Conservation (phyloP, 2,797 vertebrate genomes). For the Lophotriccus pileatus region DNA sequence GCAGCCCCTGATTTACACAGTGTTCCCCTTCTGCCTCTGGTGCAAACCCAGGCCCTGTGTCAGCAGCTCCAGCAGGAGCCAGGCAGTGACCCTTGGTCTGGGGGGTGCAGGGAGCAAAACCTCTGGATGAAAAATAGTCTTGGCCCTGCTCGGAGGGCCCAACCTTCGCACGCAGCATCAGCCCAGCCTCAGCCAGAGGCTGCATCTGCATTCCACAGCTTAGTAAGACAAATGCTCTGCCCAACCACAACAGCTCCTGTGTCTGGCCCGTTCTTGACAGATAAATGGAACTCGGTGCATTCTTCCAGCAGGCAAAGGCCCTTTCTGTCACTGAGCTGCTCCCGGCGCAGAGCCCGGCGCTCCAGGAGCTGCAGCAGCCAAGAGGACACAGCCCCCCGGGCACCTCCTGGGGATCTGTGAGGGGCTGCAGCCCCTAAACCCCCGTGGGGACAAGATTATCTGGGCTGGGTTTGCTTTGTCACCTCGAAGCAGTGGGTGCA, state of each 20-base stretch:
- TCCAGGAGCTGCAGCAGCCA: not conserved
- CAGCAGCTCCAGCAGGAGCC: not conserved
- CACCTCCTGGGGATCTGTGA: not conserved
- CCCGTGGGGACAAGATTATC: accelerated
- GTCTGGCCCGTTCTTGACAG: not conserved
- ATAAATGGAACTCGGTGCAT: not conserved
- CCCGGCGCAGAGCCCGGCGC: accelerated
- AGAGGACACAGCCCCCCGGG: not conserved
- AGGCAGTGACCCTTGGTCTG: not conserved
- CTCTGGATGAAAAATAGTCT: not conserved
- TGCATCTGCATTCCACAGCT: not conserved
- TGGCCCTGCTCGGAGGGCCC: not conserved
- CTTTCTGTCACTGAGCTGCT: not conserved
- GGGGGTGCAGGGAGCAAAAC: not conserved
- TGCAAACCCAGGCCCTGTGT: not conserved
- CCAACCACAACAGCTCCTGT: not conserved
- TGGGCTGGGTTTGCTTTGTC: no score
- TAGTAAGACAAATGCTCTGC: not conserved
- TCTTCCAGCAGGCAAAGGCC: not conserved
- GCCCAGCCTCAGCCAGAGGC: not conserved
- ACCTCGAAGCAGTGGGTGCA: not conserved
- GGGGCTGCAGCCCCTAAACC: not conserved
- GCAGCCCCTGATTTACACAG: not conserved
- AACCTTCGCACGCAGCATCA: not conserved
- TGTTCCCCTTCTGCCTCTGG: not conserved